Evolutionary conservation across 2,113 vertebrate species (phyloP), one percentile per base, ranked within the genome.

Genomic region (Oophaga pumilio): DNA sequence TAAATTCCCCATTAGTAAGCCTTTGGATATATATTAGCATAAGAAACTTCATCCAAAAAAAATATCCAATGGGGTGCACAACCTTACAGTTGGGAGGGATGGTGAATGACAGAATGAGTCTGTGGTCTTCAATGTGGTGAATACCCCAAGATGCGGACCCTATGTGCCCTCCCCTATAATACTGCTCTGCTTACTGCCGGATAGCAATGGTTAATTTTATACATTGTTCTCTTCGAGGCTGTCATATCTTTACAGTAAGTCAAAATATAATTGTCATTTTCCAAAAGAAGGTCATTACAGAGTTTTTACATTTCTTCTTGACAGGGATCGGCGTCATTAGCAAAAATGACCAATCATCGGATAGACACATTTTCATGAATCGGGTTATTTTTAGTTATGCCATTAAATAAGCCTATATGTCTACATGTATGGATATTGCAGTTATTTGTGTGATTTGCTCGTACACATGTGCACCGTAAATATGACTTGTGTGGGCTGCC

Each of bases 401-500:
- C 22, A 50, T 76, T 76, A 76, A 7, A 79, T 79, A 79, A 79
- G 10, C 13, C 24, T 15, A 59, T 43, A 28, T 59, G 9, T 80
- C 43, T 60, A 60, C 11, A 33, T 60, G 26, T 18, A 60, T 13
- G 18, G 56, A 80, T 60, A 15, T 7, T 33, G 33, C 8, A 22
- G 17, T 81, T n/a, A 59, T 57, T 56, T 17, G 18, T 0, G 53
- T 81, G 62, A 81, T 80, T 15, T 57, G 56, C 52, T 56, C 52
- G 4, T 57, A 57, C 52, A 53, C 13, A 43, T 52, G 22, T 43
- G 24, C 28, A 60, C 26, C 5, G 57, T 62, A 81, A 62, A 81
- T 57, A 81, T 20, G 56, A 57, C 57, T 81, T 81, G 56, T 81
- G 78, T 81, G 78, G 56, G 57, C 26, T 57, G 78, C 57, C 78